Evolutionary conservation across 2,113 vertebrate species (phyloP).

Genomic region (Pluvialis apricaria): DNA sequence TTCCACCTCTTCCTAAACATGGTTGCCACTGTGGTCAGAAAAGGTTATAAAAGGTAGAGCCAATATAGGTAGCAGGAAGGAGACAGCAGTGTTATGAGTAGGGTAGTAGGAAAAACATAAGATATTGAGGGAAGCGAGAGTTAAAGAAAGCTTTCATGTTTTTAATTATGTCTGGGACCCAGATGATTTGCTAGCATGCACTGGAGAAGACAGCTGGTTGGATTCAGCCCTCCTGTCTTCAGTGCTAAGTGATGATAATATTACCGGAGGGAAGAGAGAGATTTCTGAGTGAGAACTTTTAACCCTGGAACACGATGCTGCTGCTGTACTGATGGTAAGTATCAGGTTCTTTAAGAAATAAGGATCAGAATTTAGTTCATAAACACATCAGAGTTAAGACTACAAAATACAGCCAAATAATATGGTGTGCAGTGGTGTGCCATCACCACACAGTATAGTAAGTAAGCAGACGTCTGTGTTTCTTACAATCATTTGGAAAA

Average conservation of each 20-base stretch:
- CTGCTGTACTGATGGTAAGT: not conserved
- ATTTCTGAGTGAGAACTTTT: not conserved
- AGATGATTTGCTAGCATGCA: not conserved
- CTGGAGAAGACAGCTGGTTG: not conserved
- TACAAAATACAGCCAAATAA: not conserved
- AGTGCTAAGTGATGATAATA: not conserved
- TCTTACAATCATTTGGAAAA: not conserved
- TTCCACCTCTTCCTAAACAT: not conserved
- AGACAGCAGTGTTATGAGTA: not conserved
- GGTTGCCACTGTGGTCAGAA: not conserved
- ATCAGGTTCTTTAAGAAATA: not conserved
- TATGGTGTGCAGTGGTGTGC: not conserved
- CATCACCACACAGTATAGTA: not conserved
- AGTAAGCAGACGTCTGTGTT: not conserved
- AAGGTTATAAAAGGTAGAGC: not conserved
- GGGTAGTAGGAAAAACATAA: not conserved
- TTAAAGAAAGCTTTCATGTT: not conserved
- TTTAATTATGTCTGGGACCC: not conserved
- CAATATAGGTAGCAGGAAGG: not conserved
- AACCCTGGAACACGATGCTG: not conserved
- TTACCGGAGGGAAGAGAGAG: not conserved
- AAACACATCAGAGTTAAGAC: not conserved
- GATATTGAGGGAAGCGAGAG: not conserved
- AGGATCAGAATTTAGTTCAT: not conserved
- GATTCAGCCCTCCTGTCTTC: not conserved